Evolutionary conservation across 2,797 vertebrate species (phyloP), one percentile per base, ranked within the genome.

Genomic region (Chloroceryle inda): DNA sequence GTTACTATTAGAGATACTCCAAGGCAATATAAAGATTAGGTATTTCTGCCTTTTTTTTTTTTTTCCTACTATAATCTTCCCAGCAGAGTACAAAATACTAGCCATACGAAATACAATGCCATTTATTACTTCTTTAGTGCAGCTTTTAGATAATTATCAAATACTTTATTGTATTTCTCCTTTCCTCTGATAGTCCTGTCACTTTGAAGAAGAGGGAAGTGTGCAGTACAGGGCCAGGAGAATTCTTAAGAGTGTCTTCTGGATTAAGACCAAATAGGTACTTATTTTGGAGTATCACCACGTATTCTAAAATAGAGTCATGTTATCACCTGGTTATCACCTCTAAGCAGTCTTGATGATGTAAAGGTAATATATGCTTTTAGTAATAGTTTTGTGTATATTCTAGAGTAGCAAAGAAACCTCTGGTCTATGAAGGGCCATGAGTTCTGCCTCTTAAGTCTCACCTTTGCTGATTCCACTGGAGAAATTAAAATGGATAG

Each of bases 191-290:
- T 74, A 80, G 47, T 84, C 63, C 69, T 63, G 16, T 87, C 63
- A 40, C n/a, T 94, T 84, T 74, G 91, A 86, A 79, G 61, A 93
- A 91, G 50, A 88, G 40, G 12, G 33, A 83, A 72, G 22, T 84
- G 69, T 0, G 3, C 40, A 68, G 13, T 80, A 61, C 8, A 78
- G 72, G 37, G 50, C 68, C 58, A 55, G 33, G 26, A 75, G 35
- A 84, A 66, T 90, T 94, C 50, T 71, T 73, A 76, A n/a, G 37
- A 62, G 12, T 69, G 40, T 63, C 13, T 89, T 62, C 40, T 85
- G 26, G 15, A 44, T 77, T 88, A 68, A 78, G 73, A 74, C 31
- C 24, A 71, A 52, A 72, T 86, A 81, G 37, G 44, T 83, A 61
- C 37, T 68, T 91, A 74, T 49, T 91, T 85, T 80, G 56, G 37